Conservation (phyloP, 2,797 vertebrate species). For the Rousettus madagascariensis region DNA sequence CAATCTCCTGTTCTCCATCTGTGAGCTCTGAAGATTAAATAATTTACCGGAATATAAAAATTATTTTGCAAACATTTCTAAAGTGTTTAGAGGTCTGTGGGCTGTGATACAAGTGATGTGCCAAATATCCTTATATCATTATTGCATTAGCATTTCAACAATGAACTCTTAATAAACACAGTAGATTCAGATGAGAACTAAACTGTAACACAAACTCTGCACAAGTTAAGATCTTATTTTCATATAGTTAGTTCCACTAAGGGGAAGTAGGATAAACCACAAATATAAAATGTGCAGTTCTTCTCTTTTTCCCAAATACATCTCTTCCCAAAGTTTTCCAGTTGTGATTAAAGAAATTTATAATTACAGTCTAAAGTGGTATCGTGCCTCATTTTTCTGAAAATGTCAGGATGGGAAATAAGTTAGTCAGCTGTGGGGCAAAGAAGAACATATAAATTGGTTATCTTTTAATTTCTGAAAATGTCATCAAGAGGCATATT, state of each 20-base stretch:
- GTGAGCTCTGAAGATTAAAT: not conserved
- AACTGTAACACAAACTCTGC: not conserved
- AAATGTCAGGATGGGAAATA: not conserved
- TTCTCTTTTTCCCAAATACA: slow-evolving; percentile 10
- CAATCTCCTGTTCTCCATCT: not conserved
- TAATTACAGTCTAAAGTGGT: not conserved
- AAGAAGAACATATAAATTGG: not conserved
- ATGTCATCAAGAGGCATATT: not conserved
- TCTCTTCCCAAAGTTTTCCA: slow-evolving; percentile 38
- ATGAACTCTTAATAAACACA: not conserved
- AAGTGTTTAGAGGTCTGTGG: not conserved
- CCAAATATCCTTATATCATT: not conserved
- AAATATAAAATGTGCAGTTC: not conserved
- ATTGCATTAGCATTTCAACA: not conserved
- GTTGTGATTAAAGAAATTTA: not conserved
- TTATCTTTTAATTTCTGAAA: slow-evolving; percentile 33
- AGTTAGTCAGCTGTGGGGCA: not conserved
- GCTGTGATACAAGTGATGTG: not conserved
- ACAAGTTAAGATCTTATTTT: slow-evolving; percentile 7
- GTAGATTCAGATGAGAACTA: not conserved
- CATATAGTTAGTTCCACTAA: not conserved
- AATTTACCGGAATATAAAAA: slow-evolving; percentile 3
- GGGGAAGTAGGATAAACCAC: not conserved
- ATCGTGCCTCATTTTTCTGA: slow-evolving; percentile 31
- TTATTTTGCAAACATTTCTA: slow-evolving; percentile 41